These are phyloP conservation scores for Rhopalosiphum maidis DNA, from an alignment of 1,140 invertebrate genomes.

Conservation along the genomic window DNA sequence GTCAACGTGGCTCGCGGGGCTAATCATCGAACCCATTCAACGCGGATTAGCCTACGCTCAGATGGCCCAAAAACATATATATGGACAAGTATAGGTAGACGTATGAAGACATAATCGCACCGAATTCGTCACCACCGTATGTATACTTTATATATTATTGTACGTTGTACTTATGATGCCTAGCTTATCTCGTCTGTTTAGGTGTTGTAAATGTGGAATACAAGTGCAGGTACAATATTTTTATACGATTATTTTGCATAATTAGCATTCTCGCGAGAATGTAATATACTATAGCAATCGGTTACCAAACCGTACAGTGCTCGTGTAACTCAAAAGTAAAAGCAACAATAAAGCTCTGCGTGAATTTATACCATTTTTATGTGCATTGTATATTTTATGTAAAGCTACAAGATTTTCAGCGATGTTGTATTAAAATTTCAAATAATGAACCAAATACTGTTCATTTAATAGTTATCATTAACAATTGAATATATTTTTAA, in stretches of 20 bases:
- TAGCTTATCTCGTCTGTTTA: background rate
- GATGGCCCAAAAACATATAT: conserved; percentile 32
- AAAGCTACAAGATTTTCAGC: background rate
- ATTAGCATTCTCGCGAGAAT: too few species aligned
- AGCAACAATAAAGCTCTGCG: background rate
- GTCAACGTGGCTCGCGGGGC: conserved; percentile 21
- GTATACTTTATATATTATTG: background rate
- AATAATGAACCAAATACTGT: too few species aligned
- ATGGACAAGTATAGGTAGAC: background rate
- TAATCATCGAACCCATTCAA: conserved; percentile 54
- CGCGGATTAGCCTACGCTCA: conserved; percentile 38
- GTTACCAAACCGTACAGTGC: too few species aligned
- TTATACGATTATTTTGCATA: background rate
- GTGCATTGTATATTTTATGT: background rate
- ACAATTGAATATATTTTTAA: too few species aligned
- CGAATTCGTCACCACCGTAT: background rate
- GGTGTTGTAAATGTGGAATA: background rate
- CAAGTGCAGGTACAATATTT: background rate
- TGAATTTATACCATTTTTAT: background rate
- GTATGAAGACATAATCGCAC: background rate
- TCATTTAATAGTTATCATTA: too few species aligned
- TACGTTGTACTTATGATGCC: background rate
- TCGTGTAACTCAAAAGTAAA: background rate
- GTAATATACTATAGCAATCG: background rate
- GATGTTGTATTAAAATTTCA: too few species aligned